Evolutionary conservation across 2,888 invertebrate species (phyloP).

Genomic region (Mimachlamys varia): DNA sequence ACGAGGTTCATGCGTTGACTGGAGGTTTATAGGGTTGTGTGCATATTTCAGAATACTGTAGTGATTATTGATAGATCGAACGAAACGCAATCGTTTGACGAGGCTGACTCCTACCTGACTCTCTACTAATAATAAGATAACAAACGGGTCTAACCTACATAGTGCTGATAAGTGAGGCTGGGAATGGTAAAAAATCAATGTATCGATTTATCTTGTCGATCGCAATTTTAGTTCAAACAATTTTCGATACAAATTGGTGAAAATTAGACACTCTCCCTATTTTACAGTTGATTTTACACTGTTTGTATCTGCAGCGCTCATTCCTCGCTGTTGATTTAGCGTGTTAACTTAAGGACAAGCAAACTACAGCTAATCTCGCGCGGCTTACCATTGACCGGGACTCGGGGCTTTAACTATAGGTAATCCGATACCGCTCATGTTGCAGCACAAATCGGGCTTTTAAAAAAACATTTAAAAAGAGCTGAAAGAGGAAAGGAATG

Average conservation of each 20-base stretch:
- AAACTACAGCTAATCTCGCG: neutral
- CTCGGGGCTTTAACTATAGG: neutral
- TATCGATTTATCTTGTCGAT: neutral
- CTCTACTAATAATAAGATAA: neutral
- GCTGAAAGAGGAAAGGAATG: neutral
- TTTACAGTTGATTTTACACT: neutral
- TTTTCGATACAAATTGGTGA: constrained; percentile 21
- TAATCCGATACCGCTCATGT: neutral
- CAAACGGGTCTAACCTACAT: neutral
- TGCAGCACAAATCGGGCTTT: neutral
- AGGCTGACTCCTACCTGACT: neutral
- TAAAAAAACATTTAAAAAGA: no score
- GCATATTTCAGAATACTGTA: neutral
- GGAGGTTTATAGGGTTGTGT: neutral
- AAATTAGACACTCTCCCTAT: constrained; percentile 2
- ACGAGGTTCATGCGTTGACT: neutral
- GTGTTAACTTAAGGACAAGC: neutral
- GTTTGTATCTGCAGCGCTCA: neutral
- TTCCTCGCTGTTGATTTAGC: neutral
- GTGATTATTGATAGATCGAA: constrained; percentile 6
- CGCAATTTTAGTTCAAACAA: constrained; percentile 27
- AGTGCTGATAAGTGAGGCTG: neutral
- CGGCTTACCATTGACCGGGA: neutral
- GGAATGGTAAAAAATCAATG: neutral
- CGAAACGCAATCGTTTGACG: neutral